Percentiles rank a stretch among this genome's conserved stretches.
These are phyloP conservation scores for Margaritifera margaritifera DNA, from an alignment of 2,888 invertebrate species.

Conservation along the genomic window DNA sequence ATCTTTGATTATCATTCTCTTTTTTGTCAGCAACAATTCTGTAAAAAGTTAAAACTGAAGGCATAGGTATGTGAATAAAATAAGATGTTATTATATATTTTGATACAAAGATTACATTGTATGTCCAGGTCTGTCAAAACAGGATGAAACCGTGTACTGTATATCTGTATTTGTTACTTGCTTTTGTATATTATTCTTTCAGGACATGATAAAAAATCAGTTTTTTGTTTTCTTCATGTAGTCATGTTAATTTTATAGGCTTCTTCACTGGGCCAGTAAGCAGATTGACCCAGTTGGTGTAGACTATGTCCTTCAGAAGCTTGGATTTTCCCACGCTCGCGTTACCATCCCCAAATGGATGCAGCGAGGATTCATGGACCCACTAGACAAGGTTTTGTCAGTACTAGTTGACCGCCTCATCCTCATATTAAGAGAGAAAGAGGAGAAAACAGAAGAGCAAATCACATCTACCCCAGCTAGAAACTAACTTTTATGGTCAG, in stretches of 20 bases:
- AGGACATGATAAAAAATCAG: not conserved
- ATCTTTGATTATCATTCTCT: too few relatives aligned
- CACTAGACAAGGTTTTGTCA: slow-evolving; percentile 86
- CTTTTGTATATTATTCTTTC: not conserved
- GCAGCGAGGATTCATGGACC: slow-evolving; percentile 98
- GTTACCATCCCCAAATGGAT: slow-evolving; percentile 99
- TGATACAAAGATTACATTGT: too few relatives aligned
- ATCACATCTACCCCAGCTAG: not conserved
- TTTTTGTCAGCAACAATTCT: too few relatives aligned
- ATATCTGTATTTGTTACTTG: not conserved
- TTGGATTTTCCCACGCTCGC: slow-evolving; percentile 97
- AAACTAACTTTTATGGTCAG: too few relatives aligned
- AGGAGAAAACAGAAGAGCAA: slow-evolving; percentile 10
- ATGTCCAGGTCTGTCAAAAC: too few relatives aligned
- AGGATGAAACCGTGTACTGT: not conserved
- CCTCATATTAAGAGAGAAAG: slow-evolving; percentile 43
- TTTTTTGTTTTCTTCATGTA: not conserved
- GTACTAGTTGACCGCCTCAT: slow-evolving; percentile 68
- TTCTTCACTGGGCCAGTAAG: slow-evolving; percentile 88
- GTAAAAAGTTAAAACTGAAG: too few relatives aligned
- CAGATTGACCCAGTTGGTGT: slow-evolving; percentile 98
- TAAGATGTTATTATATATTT: too few relatives aligned
- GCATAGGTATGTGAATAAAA: too few relatives aligned
- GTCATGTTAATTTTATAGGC: slow-evolving; percentile 48
- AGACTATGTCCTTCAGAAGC: slow-evolving; percentile 97